Evolutionary conservation across 2,888 invertebrate species (phyloP).

Genomic region (Norana najaformis): DNA sequence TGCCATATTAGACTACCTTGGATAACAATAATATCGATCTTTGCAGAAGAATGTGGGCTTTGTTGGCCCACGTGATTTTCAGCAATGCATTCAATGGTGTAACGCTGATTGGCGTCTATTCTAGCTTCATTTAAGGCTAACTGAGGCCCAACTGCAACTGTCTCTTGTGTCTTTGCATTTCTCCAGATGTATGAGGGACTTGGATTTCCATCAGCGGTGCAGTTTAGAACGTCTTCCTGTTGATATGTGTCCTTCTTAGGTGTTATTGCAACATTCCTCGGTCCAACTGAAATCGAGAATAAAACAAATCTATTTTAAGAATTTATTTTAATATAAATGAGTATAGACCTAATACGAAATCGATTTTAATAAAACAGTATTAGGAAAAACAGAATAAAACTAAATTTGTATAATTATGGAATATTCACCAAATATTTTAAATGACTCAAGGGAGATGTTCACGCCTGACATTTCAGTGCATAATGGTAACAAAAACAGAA

Average conservation of each 20-base stretch:
- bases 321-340: too few relatives aligned
- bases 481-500: too few relatives aligned
- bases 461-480: too few relatives aligned
- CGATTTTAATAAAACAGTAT: too few relatives aligned
- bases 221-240: background rate
- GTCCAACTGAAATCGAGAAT: slow-evolving; percentile 13
- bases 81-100: background rate
- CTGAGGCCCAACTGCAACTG: background rate
- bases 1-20: too few relatives aligned
- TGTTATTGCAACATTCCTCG: background rate
- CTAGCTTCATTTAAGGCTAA: background rate
- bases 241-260: background rate
- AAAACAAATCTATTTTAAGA: too few relatives aligned
- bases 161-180: background rate
- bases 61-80: background rate
- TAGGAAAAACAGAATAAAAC: too few relatives aligned
- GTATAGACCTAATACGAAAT: too few relatives aligned
- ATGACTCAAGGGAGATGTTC: too few relatives aligned
- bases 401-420: too few relatives aligned
- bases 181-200: background rate
- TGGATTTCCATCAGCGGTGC: background rate
- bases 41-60: background rate
- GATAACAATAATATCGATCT: background rate
- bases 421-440: too few relatives aligned
- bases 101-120: background rate